Evolutionary conservation across 2,113 vertebrate genomes (phyloP), one percentile per base, ranked within the genome.

Genomic region (Capreolus pygargus): DNA sequence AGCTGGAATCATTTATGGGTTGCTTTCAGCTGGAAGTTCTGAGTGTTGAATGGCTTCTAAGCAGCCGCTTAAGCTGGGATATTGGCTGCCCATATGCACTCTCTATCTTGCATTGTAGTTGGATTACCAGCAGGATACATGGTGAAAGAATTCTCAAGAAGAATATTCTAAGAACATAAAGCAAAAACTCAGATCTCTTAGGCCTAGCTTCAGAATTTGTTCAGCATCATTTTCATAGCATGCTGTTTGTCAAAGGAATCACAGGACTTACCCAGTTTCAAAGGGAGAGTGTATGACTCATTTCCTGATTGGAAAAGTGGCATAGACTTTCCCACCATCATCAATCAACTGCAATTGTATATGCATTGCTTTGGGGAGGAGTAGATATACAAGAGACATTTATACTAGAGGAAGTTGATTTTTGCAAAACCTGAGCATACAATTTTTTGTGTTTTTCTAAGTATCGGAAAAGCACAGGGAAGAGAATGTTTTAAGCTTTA

Each of bases 361-460:
- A 57, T 70, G 23, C 39, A 78, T 25, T 83, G 57, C 50, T 95
- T 74, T 47, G 33, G 14, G 21, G 33, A 86, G 39, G n/a, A 89
- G 67, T 58, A 79, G 79, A 60, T 83, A 39, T 0, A 76, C 13
- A 12, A 86, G 25, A 86, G 13, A 61, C 14, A 57, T 74, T 95
- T 83, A 33, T 6, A 78, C n/a, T 60, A 90, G 85, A 78, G 78
- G 74, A 94, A 83, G 58, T 52, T 83, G 39, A 76, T 93, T 76
- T 33, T 0, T 43, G 61, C 85, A 84, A 81, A 81, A 90, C 14
- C 7, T 50, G 58, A 60, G 36, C 5, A 3, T 85, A 30, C 16
- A 85, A 3, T 92, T 87, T 94, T 81, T 6, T 90, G 27, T 94
- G 5, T 97, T 91, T 95, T 61, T 97, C 15, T 91, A 36, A 89